Evolutionary conservation across 2,888 invertebrate genomes (phyloP), one percentile per base, ranked within the genome.

Genomic region (Drosophila conformis): DNA sequence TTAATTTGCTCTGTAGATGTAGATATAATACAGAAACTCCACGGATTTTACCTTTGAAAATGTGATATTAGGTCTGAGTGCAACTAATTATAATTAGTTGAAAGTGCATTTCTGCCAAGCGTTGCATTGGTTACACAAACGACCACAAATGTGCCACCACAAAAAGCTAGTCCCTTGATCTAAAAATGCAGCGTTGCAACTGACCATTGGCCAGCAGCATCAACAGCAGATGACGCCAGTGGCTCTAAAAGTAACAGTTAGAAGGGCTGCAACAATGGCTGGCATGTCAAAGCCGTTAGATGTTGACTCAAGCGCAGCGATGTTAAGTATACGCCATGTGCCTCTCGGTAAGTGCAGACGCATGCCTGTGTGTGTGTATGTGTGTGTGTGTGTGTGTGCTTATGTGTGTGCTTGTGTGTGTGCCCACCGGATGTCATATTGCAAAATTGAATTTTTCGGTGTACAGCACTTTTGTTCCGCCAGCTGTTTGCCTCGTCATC

Each of bases 361-460:
- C 59, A 25, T 52, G 10, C 21, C n/a, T 54, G 18, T 21, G 13
- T 36, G 35, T 13, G 7, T 36, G 15, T 7, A 21, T 31, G 2
- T 27, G 27, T 27, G 27, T 27, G 27, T 27, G 48, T 36, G 51
- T 59, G 46, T 27, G 15, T 33, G 29, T 57, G 51, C 10, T 36
- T 53, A 46, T 29, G 60, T 36, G 52, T 46, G 56, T 35, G 51
- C 52, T 59, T 60, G 56, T 54, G 59, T 65, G 42, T 69, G 46
- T 68, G 57, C 51, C 60, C 63, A 69, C 89, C 85, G 85, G 85
- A 87, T 85, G 89, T 85, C 89, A 89, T 89, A 86, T 89, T 87
- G 85, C 82, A 89, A 89, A 86, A 86, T 87, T 86, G 89, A 85
- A 89, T 89, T 86, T 85, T 89, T 86, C 63, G 89, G 63, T 71